Evolutionary conservation across 1,140 invertebrate genomes (phyloP).

Genomic region (Neelides sp.): DNA sequence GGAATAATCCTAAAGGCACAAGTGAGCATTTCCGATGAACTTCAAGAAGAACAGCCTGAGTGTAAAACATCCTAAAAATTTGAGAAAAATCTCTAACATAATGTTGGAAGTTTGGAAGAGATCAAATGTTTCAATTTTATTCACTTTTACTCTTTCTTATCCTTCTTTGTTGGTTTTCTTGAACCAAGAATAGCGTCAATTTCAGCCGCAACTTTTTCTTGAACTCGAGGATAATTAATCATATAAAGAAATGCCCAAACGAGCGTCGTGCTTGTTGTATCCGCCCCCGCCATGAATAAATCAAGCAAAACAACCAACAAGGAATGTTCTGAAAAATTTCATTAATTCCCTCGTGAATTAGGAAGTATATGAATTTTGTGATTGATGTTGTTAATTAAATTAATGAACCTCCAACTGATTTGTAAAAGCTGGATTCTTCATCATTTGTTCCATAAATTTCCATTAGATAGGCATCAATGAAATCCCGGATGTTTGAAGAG

Average conservation of each 20-base stretch:
- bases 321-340: constrained; percentile 26
- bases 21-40: constrained; percentile 63
- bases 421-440: constrained; percentile 25
- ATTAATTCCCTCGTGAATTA: background rate
- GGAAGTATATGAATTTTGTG: background rate
- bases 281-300: constrained; percentile 56
- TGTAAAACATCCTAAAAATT: constrained; percentile 54
- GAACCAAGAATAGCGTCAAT: constrained; percentile 64
- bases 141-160: constrained; percentile 46
- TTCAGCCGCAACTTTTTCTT: constrained; percentile 63
- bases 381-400: background rate
- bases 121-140: too few relatives aligned
- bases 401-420: constrained; percentile 18
- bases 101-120: background rate
- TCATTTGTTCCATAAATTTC: constrained; percentile 24
- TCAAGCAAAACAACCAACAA: constrained; percentile 26
- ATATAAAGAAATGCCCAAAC: constrained; percentile 66
- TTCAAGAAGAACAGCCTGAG: constrained; percentile 62
- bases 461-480: constrained; percentile 69
- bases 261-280: constrained; percentile 65
- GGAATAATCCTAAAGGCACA: constrained; percentile 61
- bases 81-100: background rate
- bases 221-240: constrained; percentile 60
- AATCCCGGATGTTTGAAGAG: constrained; percentile 51
- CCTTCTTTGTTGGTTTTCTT: constrained; percentile 55